These are phyloP conservation scores for Elachura formosa DNA, from an alignment of 2,113 vertebrate species.

Conservation along the genomic window DNA sequence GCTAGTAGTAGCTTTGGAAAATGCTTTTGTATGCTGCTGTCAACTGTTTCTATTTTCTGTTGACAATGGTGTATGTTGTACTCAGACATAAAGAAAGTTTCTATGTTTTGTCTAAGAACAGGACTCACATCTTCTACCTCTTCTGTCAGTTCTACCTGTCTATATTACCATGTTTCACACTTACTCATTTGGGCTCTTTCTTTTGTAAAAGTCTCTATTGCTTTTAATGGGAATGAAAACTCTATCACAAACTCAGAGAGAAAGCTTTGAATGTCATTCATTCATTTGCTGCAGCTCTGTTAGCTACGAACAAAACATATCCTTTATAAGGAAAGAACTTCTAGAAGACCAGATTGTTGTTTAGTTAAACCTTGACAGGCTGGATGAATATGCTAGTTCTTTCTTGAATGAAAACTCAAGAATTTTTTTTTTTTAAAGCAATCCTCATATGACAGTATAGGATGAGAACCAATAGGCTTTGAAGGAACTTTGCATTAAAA, in stretches of 20 bases:
- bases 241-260: accelerated
- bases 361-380: not conserved
- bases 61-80: not conserved
- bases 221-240: not conserved
- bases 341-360: not conserved
- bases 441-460: not conserved
- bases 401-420: not conserved
- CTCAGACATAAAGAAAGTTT: not conserved
- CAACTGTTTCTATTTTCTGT: not conserved
- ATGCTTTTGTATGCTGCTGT: not conserved
- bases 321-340: not conserved
- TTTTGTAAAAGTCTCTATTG: not conserved
- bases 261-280: not conserved
- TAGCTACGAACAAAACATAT: not conserved
- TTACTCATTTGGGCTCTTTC: not conserved
- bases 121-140: not conserved
- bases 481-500: not conserved
- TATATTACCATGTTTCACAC: not conserved
- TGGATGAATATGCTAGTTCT: not conserved
- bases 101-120: not conserved
- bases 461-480: not conserved
- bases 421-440: no score
- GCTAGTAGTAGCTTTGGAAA: not conserved
- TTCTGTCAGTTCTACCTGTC: not conserved
- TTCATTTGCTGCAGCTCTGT: not conserved